phyloP scores from a whole-genome alignment of 2,797 vertebrate species.

The Buceros bicornis region DNA sequence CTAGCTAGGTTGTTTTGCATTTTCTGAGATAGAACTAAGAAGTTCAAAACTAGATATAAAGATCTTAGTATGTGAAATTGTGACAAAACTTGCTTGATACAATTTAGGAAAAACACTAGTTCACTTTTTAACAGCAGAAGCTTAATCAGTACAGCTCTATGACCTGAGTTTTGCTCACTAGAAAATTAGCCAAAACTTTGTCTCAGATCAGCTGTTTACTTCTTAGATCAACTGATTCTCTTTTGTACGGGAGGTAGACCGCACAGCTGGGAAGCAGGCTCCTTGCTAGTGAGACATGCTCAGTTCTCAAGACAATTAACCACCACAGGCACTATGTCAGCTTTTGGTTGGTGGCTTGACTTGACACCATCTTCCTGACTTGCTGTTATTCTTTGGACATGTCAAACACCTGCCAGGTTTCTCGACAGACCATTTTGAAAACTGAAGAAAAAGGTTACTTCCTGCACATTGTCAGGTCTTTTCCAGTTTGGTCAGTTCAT shows the following conservation, averaged over 20 bases:
- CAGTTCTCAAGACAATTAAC: background rate
- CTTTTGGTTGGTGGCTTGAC: background rate
- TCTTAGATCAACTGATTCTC: background rate
- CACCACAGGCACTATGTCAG: background rate
- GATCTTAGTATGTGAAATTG: background rate
- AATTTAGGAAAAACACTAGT: background rate
- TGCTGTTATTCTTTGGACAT: background rate
- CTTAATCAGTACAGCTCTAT: background rate
- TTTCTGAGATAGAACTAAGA: background rate
- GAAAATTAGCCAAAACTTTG: background rate
- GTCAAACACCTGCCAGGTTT: background rate
- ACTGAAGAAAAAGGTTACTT: background rate
- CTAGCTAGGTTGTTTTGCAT: background rate
- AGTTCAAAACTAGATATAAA: background rate
- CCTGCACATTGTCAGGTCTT: background rate
- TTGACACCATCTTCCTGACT: background rate
- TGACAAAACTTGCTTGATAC: background rate
- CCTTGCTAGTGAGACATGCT: rapidly evolving
- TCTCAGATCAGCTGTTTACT: background rate
- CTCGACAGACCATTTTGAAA: background rate
- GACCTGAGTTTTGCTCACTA: background rate
- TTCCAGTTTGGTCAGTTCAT: background rate
- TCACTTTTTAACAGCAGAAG: background rate
- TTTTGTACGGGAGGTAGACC: background rate
- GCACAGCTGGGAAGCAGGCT: background rate